Percentiles rank a stretch among this genome's conserved stretches.
phyloP scores from a whole-genome alignment of 2,113 vertebrate species.

The Syrmaticus mikado region DNA sequence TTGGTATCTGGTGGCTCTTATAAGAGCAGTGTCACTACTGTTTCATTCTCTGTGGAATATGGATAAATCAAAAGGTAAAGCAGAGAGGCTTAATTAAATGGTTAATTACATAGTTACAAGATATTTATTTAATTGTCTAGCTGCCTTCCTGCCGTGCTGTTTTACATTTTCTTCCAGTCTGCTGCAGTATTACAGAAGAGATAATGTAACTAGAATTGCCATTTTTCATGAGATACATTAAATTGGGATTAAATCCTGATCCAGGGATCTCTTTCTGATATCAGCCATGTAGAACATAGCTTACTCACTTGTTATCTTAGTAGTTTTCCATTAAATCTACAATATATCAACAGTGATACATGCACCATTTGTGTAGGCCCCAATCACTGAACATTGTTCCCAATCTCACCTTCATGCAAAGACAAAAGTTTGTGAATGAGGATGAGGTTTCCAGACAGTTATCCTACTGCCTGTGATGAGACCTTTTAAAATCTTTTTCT shows the following conservation, averaged over 20 bases:
- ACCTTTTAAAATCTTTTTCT: not conserved
- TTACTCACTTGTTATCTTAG: not conserved
- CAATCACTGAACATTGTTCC: not conserved
- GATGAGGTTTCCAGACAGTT: not conserved
- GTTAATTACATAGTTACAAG: slow-evolving; percentile 51
- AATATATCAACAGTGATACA: not conserved
- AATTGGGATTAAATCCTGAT: slow-evolving; percentile 26
- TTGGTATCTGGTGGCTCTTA: not conserved
- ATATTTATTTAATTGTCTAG: slow-evolving; percentile 37
- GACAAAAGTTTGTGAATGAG: not conserved
- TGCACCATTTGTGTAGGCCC: not conserved
- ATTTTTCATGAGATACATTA: slow-evolving; percentile 16
- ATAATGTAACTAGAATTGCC: slow-evolving; percentile 4
- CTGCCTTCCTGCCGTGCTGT: not conserved
- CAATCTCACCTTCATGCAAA: not conserved
- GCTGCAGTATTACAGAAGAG: not conserved
- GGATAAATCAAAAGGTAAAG: slow-evolving; percentile 59
- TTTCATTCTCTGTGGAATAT: slow-evolving; percentile 15
- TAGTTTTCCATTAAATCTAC: not conserved
- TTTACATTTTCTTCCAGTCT: slow-evolving; percentile 41
- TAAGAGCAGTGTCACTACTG: not conserved
- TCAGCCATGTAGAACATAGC: not conserved
- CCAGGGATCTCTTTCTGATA: not conserved
- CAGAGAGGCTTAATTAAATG: slow-evolving; percentile 31
- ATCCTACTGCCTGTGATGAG: not conserved